phyloP scores from a whole-genome alignment of 2,797 vertebrate species.

The Clarias laeviceps region DNA sequence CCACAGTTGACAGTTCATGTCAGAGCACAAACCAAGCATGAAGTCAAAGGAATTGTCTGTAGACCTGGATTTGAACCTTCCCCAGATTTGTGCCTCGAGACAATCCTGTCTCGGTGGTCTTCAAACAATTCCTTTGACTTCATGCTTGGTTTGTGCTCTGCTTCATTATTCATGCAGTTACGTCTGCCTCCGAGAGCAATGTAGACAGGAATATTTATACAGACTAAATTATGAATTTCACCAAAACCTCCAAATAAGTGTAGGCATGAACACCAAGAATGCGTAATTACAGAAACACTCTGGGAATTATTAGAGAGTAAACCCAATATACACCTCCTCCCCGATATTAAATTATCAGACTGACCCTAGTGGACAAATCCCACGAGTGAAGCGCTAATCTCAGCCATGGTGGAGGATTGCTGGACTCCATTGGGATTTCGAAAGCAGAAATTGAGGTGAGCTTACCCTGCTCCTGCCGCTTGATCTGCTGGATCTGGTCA shows the following conservation, averaged over 20 bases:
- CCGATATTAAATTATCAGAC: neutral
- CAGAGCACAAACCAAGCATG: too few species aligned
- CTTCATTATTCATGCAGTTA: neutral
- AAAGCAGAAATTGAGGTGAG: neutral
- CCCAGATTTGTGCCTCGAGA: too few species aligned
- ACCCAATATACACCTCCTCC: neutral
- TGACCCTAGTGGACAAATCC: neutral
- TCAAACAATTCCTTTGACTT: too few species aligned
- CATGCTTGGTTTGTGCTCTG: too few species aligned
- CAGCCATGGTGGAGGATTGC: neutral
- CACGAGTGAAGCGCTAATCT: neutral
- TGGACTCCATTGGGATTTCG: neutral
- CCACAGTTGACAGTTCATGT: too few species aligned
- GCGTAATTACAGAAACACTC: neutral
- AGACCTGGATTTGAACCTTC: too few species aligned
- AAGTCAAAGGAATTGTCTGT: too few species aligned
- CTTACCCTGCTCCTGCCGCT: constrained; percentile 89
- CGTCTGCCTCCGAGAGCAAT: neutral
- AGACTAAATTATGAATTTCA: neutral
- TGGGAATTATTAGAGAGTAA: neutral
- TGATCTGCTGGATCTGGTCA: constrained; percentile 96
- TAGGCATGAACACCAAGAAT: neutral
- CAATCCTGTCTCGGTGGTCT: too few species aligned
- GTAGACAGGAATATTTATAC: neutral
- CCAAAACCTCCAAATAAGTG: neutral